phyloP scores from a whole-genome alignment of 2,113 vertebrate species.

The Picathartes gymnocephalus region DNA sequence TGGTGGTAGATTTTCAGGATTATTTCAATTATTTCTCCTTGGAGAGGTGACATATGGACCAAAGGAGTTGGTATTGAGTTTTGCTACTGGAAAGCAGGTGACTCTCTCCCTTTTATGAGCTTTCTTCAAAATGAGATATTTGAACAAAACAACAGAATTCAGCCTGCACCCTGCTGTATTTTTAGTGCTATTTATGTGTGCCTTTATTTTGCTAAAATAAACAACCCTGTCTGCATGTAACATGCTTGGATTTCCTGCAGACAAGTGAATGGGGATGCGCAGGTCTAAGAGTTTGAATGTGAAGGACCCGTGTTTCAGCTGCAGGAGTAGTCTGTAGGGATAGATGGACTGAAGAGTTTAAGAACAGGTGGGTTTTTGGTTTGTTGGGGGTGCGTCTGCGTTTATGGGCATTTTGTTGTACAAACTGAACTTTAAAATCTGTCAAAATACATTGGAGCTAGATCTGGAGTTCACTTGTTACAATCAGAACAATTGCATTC shows the following conservation, averaged over 20 bases:
- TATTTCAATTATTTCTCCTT: not conserved
- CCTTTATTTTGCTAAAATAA: not conserved
- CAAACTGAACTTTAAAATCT: not conserved
- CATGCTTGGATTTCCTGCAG: not conserved
- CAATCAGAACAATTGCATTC: not conserved
- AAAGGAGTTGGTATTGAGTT: not conserved
- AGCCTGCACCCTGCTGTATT: not conserved
- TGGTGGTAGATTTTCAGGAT: not conserved
- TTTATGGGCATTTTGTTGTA: not conserved
- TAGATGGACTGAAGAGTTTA: not conserved
- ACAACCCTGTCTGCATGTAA: not conserved
- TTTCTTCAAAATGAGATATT: not conserved
- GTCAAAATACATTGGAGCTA: not conserved
- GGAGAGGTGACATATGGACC: not conserved
- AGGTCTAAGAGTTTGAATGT: not conserved
- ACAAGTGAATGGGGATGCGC: fast-evolving
- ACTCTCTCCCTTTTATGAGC: not conserved
- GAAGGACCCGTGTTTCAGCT: not conserved
- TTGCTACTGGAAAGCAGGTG: not conserved
- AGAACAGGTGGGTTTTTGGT: not conserved
- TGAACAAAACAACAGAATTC: not conserved
- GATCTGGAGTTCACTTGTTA: not conserved
- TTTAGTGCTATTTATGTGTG: not conserved
- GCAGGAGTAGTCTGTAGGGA: not conserved
- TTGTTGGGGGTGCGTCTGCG: not conserved